phyloP scores from a whole-genome alignment of 2,888 invertebrate species.

The Troglohyphantes excavatus region DNA sequence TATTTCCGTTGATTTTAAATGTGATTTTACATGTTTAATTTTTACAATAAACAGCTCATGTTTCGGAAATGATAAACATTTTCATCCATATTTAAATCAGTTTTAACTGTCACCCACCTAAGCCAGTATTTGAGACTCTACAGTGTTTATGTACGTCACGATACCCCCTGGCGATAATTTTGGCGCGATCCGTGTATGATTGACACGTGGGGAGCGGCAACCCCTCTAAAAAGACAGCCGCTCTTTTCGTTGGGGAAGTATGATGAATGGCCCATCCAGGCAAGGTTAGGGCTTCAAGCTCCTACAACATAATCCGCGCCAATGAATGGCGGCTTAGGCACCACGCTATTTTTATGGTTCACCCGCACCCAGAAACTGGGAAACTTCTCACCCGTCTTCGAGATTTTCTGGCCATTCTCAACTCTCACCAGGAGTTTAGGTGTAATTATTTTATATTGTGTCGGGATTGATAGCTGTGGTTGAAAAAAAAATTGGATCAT shows the following conservation, averaged over 20 bases:
- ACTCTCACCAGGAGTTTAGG: too few relatives aligned
- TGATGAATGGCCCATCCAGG: slow-evolving; percentile 76
- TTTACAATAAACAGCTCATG: too few relatives aligned
- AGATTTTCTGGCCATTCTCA: not conserved
- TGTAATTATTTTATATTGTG: too few relatives aligned
- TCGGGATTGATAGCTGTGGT: too few relatives aligned
- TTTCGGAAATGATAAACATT: too few relatives aligned
- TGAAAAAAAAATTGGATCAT: too few relatives aligned
- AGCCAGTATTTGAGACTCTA: too few relatives aligned
- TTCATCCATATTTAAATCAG: too few relatives aligned
- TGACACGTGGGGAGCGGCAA: slow-evolving; percentile 60
- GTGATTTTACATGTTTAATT: too few relatives aligned
- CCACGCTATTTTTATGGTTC: slow-evolving; percentile 74
- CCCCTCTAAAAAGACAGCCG: slow-evolving; percentile 76
- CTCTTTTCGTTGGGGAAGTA: slow-evolving; percentile 78
- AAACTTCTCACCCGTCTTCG: slow-evolving; percentile 12
- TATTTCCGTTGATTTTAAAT: too few relatives aligned
- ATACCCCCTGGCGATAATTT: slow-evolving; percentile 25
- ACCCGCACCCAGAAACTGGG: not conserved
- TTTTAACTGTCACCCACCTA: too few relatives aligned
- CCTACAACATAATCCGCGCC: slow-evolving; percentile 76
- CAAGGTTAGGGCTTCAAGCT: slow-evolving; percentile 75
- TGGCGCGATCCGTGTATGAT: slow-evolving; percentile 61
- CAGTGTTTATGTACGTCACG: not conserved
- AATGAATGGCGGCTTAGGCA: slow-evolving; percentile 77